Evolutionary conservation across 2,888 invertebrate species (phyloP).

Genomic region (Seira sanloemensis): DNA sequence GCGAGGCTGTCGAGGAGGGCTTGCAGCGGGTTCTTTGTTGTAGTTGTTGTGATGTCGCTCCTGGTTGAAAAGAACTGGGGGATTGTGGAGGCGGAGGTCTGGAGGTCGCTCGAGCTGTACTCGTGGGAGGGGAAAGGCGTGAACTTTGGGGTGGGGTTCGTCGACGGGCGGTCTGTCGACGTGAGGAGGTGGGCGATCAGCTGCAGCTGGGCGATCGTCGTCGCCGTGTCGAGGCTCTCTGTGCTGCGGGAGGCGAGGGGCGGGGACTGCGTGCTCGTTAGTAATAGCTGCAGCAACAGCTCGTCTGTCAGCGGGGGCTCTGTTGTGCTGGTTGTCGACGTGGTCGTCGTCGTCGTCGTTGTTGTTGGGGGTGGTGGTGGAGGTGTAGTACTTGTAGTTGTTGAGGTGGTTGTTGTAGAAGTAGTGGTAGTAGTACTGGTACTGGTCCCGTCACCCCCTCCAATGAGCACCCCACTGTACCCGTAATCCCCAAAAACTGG

Average conservation of each 20-base stretch:
- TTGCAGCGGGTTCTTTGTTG: constrained; percentile 29
- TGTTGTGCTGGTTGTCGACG: constrained; percentile 5
- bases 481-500: constrained; percentile 25
- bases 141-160: background rate
- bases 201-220: background rate
- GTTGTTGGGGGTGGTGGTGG: constrained; percentile 20
- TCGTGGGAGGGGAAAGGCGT: background rate
- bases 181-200: background rate
- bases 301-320: too few species aligned
- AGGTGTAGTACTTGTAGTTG: constrained; percentile 24
- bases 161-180: background rate
- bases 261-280: too few species aligned
- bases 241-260: too few species aligned
- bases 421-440: background rate
- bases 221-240: too few species aligned
- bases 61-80: constrained; percentile 19
- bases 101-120: constrained; percentile 5
- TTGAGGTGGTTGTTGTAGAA: background rate
- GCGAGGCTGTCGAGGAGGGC: constrained; percentile 11
- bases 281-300: too few species aligned
- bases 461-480: constrained; percentile 20
- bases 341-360: constrained; percentile 8
- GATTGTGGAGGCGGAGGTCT: constrained; percentile 35
- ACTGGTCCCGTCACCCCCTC: background rate
- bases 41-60: background rate